Evolutionary conservation across 35 echinoderm and acorn worm species (phyloP).

Genomic region (Holothuria glaberrima): DNA sequence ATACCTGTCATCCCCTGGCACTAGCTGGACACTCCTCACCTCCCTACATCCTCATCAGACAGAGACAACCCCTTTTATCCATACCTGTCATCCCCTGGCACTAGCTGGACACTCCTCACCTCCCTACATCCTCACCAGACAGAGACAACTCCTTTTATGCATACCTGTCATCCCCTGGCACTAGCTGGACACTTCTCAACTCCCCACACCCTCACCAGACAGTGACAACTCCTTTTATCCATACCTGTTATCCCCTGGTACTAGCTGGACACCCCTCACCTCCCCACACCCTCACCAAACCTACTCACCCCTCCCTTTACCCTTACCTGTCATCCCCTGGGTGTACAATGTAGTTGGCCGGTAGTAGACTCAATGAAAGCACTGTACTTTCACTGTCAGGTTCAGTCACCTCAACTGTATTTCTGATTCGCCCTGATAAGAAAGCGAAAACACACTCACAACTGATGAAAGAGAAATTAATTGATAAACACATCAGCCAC

Average conservation of each 20-base stretch:
- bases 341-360: slow-evolving; percentile 78
- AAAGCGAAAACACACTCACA: too few relatives aligned
- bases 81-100: too few relatives aligned
- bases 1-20: too few relatives aligned
- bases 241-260: too few relatives aligned
- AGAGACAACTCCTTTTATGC: too few relatives aligned
- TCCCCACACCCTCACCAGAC: background rate
- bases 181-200: background rate
- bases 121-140: background rate
- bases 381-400: slow-evolving; percentile 92
- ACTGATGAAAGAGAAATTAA: too few relatives aligned
- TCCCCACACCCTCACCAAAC: background rate
- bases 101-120: background rate
- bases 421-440: slow-evolving; percentile 84
- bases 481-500: too few relatives aligned
- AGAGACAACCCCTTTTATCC: background rate
- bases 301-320: background rate
- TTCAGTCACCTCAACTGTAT: slow-evolving; percentile 92
- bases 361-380: slow-evolving; percentile 88
- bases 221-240: background rate
- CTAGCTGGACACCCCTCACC: background rate
- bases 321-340: slow-evolving; percentile 94
- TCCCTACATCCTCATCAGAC: background rate
- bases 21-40: background rate
- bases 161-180: too few relatives aligned